A percentile compares a stretch with the other conserved stretches of the same genome.
Evolutionary conservation across 92 coral and sea anemone genomes (phyloP).

Genomic region (Muricea muricata): DNA sequence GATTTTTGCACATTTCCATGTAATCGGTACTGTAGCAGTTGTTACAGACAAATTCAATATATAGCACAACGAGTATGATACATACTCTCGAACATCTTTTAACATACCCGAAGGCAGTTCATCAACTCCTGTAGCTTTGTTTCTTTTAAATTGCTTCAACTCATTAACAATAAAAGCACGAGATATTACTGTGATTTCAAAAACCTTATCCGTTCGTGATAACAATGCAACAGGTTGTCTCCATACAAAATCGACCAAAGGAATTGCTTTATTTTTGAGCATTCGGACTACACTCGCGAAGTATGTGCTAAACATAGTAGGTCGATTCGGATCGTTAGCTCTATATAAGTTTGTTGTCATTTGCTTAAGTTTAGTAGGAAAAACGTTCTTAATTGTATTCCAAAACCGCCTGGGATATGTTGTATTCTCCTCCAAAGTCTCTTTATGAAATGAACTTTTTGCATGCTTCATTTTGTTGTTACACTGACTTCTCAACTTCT

Average conservation of each 20-base stretch:
- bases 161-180: no score
- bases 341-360: not conserved
- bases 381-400: not conserved
- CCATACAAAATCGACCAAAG: no score
- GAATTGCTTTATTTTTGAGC: not conserved
- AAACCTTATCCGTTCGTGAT: no score
- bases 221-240: no score
- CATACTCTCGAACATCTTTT: not conserved
- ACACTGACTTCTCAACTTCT: not conserved
- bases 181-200: no score
- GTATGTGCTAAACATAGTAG: not conserved
- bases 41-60: not conserved
- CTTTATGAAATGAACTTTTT: not conserved
- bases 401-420: not conserved
- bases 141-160: no score
- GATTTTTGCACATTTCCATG: conserved; percentile 1
- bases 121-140: not conserved
- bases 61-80: not conserved
- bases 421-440: not conserved
- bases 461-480: not conserved
- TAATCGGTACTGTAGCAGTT: not conserved
- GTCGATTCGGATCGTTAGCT: not conserved
- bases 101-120: not conserved
- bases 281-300: not conserved
- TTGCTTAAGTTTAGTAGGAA: not conserved